phyloP scores from a whole-genome alignment of 2,888 invertebrate species.

The Cantharis rufa region DNA sequence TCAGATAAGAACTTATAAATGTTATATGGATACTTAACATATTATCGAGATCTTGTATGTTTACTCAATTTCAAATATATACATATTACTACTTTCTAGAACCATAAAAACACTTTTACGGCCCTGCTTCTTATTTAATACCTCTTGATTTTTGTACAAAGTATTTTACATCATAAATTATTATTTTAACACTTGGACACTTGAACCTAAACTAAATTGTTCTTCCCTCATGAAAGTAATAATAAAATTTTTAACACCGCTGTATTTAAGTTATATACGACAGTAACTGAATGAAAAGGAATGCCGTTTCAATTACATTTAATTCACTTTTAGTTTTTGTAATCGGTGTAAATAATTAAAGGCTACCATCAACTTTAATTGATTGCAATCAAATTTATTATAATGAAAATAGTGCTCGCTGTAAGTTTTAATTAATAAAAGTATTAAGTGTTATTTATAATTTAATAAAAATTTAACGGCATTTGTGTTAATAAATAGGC shows the following conservation, averaged over 20 bases:
- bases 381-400: background rate
- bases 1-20: background rate
- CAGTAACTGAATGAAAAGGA: background rate
- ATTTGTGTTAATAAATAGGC: background rate
- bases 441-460: background rate
- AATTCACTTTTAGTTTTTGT: background rate
- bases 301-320: background rate
- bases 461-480: background rate
- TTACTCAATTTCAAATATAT: background rate
- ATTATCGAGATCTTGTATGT: background rate
- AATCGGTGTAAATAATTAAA: background rate
- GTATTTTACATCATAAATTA: background rate
- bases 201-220: background rate
- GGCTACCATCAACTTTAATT: background rate
- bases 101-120: background rate
- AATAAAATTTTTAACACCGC: background rate
- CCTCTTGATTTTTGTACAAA: background rate
- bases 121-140: background rate
- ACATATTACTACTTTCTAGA: background rate
- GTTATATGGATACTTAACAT: background rate
- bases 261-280: background rate
- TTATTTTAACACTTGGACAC: background rate
- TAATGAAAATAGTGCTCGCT: background rate
- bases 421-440: background rate
- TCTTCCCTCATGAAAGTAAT: background rate